Conservation (phyloP, 1,140 invertebrate genomes). For the Ceratoteleas bidentatus region DNA sequence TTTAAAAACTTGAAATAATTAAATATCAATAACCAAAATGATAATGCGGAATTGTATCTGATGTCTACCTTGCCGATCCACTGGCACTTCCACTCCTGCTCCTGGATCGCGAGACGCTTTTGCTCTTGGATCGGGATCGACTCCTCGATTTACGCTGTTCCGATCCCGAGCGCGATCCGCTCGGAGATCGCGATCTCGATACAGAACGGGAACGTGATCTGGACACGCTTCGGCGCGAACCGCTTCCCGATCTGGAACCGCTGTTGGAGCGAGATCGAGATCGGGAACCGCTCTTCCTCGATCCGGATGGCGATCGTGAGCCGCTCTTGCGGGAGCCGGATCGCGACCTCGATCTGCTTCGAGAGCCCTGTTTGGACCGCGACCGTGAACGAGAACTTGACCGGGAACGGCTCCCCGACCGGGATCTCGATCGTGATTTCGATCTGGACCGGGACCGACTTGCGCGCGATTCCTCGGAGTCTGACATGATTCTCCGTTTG, state of each 20-base stretch:
- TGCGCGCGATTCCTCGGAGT: constrained; percentile 78
- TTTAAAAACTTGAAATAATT: too few species aligned
- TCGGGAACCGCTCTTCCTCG: constrained; percentile 41
- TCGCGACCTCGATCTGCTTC: constrained; percentile 78
- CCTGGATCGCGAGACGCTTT: constrained; percentile 63
- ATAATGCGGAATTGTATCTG: too few species aligned
- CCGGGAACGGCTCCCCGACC: constrained; percentile 56
- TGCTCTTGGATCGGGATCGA: constrained; percentile 74
- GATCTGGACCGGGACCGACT: constrained; percentile 71
- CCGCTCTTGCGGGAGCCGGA: constrained; percentile 44
- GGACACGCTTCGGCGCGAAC: constrained; percentile 69
- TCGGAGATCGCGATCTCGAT: constrained; percentile 69
- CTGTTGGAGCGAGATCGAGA: constrained; percentile 74
- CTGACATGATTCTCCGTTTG: constrained; percentile 79
- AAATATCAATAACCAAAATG: too few species aligned
- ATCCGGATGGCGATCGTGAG: constrained; percentile 58
- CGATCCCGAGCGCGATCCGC: constrained; percentile 72
- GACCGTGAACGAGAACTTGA: constrained; percentile 68
- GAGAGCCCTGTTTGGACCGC: constrained; percentile 67
- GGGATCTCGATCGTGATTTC: constrained; percentile 67
- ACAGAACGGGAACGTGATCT: constrained; percentile 67
- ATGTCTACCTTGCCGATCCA: constrained; percentile 49
- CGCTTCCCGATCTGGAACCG: constrained; percentile 68
- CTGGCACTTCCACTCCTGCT: constrained; percentile 70
- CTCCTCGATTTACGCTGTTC: constrained; percentile 71